A percentile compares a stretch with the other conserved stretches of the same genome.
These are phyloP conservation scores for Coilia nasus DNA, from an alignment of 2,797 vertebrate species.

Conservation along the genomic window DNA sequence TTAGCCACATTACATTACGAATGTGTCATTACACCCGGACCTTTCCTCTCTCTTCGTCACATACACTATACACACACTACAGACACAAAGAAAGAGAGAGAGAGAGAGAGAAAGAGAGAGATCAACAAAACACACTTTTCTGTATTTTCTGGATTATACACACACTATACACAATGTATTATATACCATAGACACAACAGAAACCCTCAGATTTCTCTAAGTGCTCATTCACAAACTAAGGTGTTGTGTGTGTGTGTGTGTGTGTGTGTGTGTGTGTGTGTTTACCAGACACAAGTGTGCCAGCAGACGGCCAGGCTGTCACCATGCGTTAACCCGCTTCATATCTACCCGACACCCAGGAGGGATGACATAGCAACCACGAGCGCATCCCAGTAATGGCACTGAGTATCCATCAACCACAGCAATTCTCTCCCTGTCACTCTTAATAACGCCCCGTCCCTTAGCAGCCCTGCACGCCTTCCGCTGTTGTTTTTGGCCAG, in stretches of 20 bases:
- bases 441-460: slow-evolving; percentile 8
- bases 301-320: slow-evolving; percentile 65
- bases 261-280: slow-evolving; percentile 55
- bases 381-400: slow-evolving; percentile 21
- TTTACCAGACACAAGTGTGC: slow-evolving; percentile 54
- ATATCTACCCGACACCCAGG: slow-evolving; percentile 8
- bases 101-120: not conserved
- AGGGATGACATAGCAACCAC: not conserved
- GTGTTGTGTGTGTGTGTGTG: slow-evolving; percentile 44
- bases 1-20: not conserved
- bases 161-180: not conserved
- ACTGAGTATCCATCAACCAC: slow-evolving; percentile 26
- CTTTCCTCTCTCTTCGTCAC: not conserved
- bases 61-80: not conserved
- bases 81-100: not conserved
- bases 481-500: too few relatives aligned
- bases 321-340: slow-evolving; percentile 15
- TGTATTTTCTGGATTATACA: not conserved
- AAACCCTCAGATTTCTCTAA: not conserved
- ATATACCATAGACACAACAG: not conserved
- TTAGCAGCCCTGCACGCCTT: not conserved
- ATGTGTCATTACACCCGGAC: not conserved
- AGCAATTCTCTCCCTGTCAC: slow-evolving; percentile 26
- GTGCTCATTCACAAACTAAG: not conserved
- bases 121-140: not conserved